Evolutionary conservation across 2,113 vertebrate species (phyloP).

Genomic region (Ivindomyrus marchei): DNA sequence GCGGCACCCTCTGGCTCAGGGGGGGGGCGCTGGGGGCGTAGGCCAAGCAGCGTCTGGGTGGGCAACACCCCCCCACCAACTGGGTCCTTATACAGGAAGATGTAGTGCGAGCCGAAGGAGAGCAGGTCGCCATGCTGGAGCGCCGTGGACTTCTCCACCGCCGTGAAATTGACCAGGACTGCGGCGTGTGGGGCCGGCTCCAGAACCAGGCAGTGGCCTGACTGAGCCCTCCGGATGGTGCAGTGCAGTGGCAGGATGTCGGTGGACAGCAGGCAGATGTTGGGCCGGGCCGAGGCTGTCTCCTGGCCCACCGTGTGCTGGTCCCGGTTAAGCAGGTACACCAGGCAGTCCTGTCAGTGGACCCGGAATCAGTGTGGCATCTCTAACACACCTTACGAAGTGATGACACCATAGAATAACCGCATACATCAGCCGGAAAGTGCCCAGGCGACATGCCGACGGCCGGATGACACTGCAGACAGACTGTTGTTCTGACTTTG

Average conservation of each 20-base stretch:
- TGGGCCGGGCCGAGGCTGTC: constrained; percentile 80
- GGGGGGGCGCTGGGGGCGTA: constrained; percentile 58
- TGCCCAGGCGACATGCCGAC: not conserved
- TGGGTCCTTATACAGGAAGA: constrained; percentile 90
- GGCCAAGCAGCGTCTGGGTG: constrained; percentile 66
- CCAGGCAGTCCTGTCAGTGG: constrained; percentile 77
- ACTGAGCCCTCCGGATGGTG: constrained; percentile 52
- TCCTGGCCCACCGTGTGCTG: constrained; percentile 88
- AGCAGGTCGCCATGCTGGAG: constrained; percentile 86
- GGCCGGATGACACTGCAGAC: not conserved
- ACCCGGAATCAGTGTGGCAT: not conserved
- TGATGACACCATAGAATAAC: not conserved
- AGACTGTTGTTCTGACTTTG: not conserved
- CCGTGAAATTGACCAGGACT: constrained; percentile 74
- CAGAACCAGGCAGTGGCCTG: constrained; percentile 48
- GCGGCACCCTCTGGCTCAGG: constrained; percentile 36
- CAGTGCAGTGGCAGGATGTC: constrained; percentile 92
- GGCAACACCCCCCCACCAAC: constrained; percentile 71
- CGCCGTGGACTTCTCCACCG: constrained; percentile 63
- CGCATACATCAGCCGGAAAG: not conserved
- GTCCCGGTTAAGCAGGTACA: constrained; percentile 82
- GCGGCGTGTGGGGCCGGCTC: constrained; percentile 73
- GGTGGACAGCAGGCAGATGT: constrained; percentile 84
- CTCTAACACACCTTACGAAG: not conserved
- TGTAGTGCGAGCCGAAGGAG: constrained; percentile 83